Evolutionary conservation across 2,797 vertebrate genomes (phyloP), one percentile per base, ranked within the genome.

Genomic region (Tadarida brasiliensis): DNA sequence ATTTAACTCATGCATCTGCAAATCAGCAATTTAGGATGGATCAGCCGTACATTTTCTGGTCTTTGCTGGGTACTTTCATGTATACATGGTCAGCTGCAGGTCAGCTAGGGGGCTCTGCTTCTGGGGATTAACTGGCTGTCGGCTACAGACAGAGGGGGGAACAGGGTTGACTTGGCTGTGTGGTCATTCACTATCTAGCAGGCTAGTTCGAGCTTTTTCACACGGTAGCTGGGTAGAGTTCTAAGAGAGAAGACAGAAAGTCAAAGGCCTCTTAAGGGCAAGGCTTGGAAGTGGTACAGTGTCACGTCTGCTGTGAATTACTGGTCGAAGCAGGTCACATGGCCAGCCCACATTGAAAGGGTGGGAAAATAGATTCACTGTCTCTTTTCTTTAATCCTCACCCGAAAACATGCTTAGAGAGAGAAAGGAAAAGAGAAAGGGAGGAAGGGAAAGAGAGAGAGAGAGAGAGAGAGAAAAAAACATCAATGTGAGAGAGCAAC

Each of bases 181-280:
- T 84, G 68, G 30, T 82, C 84, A 59, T 80, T 92, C 30, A 28
- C 51, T 57, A 47, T 73, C 44, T 19, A 59, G 28, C n/a, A 77
- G 54, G 15, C 26, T 91, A 35, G 12, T 47, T 61, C 63, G 26
- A 71, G n/a, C 67, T 94, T 78, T 12, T 61, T 78, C 33, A n/a
- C 2, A 0, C 59, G 76, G 78, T 68, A 68, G 56, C 22, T 33
- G 28, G 33, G 5, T 4, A 65, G 80, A 90, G 57, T 63, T 87
- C 83, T 95, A 57, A 94, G 51, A 39, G n/a, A 59, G 5, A 87
- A 44, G 83, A 83, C 5, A 91, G 44, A 88, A 88, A 94, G 76
- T 92, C 77, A 26, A 85, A 88, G 28, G 9, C 33, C 71, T 54
- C 26, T 83, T 78, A 54, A 8, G 7, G 44, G 65, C 17, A 17